Conservation (phyloP, 2,888 invertebrate genomes). For the Scotopteryx bipunctaria region DNA sequence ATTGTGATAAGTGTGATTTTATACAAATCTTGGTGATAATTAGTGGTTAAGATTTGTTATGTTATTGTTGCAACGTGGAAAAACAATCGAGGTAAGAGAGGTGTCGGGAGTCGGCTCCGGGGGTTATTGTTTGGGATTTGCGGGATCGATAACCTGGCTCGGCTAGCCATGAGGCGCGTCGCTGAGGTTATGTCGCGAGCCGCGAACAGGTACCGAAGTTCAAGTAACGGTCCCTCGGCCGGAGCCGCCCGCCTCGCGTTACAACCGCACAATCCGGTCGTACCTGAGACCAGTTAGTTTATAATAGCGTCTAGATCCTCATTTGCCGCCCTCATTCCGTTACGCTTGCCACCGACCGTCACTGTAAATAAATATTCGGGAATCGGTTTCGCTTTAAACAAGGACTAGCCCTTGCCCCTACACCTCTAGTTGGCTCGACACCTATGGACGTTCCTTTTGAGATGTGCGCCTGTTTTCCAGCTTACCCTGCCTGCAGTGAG, state of each 20-base stretch:
- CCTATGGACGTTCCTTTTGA: slow-evolving; percentile 79
- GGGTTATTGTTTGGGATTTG: slow-evolving; percentile 77
- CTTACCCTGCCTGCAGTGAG: slow-evolving; percentile 84
- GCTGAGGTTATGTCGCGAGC: slow-evolving; percentile 80
- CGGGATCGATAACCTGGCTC: slow-evolving; percentile 82
- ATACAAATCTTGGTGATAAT: slow-evolving; percentile 80
- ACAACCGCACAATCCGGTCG: slow-evolving; percentile 77
- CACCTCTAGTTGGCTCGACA: slow-evolving; percentile 78
- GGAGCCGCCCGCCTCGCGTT: slow-evolving; percentile 67
- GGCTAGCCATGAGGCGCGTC: slow-evolving; percentile 81
- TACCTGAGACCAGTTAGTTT: slow-evolving; percentile 73
- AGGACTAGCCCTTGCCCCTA: slow-evolving; percentile 64
- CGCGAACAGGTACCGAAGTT: slow-evolving; percentile 77
- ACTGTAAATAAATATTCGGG: slow-evolving; percentile 77
- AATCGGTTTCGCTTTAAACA: slow-evolving; percentile 74
- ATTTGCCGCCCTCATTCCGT: slow-evolving; percentile 78
- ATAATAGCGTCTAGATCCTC: slow-evolving; percentile 75
- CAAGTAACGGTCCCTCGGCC: slow-evolving; percentile 79
- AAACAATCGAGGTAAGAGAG: slow-evolving; percentile 76
- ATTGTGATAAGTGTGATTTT: slow-evolving; percentile 82
- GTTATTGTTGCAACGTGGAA: slow-evolving; percentile 74
- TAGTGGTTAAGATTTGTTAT: slow-evolving; percentile 81
- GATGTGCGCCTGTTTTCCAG: slow-evolving; percentile 83
- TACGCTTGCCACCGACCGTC: slow-evolving; percentile 70
- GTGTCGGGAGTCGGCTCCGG: slow-evolving; percentile 48